phyloP scores from a whole-genome alignment of 2,888 invertebrate genomes.

The Sinodicranocentrus sp. region DNA sequence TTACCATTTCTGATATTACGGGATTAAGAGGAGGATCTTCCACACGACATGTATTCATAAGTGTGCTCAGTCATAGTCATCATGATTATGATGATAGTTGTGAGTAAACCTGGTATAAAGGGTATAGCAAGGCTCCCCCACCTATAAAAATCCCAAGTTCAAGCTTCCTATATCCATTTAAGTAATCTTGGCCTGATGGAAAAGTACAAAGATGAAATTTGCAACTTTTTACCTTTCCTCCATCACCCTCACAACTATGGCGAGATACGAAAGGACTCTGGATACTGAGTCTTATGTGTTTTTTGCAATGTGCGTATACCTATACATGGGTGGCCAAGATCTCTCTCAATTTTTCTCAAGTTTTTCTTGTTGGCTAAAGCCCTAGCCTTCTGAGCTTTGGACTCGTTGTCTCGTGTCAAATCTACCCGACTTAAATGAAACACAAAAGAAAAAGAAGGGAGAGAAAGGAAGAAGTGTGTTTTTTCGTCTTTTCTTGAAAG shows the following conservation, averaged over 20 bases:
- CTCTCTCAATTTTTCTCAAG: background rate
- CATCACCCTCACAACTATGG: slow-evolving; percentile 41
- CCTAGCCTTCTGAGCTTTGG: background rate
- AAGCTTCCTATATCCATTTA: slow-evolving; percentile 27
- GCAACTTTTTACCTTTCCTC: slow-evolving; percentile 52
- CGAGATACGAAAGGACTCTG: no score
- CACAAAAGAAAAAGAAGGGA: slow-evolving; percentile 11
- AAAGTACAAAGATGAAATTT: slow-evolving; percentile 56
- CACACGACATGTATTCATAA: no score
- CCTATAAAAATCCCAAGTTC: no score
- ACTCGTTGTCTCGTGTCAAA: slow-evolving; percentile 22
- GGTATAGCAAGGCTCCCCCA: background rate
- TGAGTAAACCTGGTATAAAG: background rate
- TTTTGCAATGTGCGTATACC: background rate
- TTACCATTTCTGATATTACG: no score
- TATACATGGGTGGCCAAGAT: background rate
- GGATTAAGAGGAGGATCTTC: no score
- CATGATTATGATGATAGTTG: background rate
- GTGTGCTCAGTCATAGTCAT: no score
- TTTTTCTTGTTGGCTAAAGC: background rate
- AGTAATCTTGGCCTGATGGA: slow-evolving; percentile 42
- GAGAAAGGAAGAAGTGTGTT: background rate
- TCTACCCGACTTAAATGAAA: slow-evolving; percentile 33
- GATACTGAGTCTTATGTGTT: background rate
- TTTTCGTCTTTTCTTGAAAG: background rate